These are phyloP conservation scores for Ameiurus melas DNA, from an alignment of 2,113 vertebrate genomes.

Conservation along the genomic window DNA sequence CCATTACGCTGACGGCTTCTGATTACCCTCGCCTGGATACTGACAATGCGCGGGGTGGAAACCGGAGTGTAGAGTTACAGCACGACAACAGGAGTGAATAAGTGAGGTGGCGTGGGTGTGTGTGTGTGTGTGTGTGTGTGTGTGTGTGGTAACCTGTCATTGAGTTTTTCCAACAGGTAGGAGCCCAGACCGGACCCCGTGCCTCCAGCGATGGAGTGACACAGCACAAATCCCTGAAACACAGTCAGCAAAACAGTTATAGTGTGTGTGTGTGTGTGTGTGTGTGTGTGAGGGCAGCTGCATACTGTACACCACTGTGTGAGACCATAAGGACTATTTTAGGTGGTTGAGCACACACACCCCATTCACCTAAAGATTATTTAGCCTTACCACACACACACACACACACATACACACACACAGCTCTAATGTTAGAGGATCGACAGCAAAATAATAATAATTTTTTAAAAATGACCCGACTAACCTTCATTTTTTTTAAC, in stretches of 20 bases:
- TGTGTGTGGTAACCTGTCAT: conserved; percentile 83
- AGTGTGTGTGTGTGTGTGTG: background rate
- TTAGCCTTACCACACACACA: conserved; percentile 15
- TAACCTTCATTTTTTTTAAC: no score
- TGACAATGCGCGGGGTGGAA: conserved; percentile 32
- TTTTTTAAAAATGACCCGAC: conserved; percentile 22
- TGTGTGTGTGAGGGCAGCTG: background rate
- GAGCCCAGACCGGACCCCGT: conserved; percentile 95
- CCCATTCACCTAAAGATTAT: conserved; percentile 53
- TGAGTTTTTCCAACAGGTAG: conserved; percentile 94
- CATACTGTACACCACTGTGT: background rate
- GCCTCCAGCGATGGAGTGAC: conserved; percentile 96
- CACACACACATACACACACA: conserved; percentile 18
- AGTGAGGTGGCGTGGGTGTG: background rate
- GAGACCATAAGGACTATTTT: conserved; percentile 21
- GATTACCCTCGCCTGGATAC: conserved; percentile 15
- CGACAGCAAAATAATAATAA: conserved; percentile 49
- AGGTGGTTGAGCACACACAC: conserved; percentile 60
- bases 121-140: conserved; percentile 24
- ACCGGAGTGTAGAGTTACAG: background rate
- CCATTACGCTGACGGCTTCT: conserved; percentile 23
- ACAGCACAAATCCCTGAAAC: conserved; percentile 92
- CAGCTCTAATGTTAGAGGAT: conserved; percentile 64
- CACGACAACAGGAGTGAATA: conserved; percentile 6
- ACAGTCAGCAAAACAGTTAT: conserved; percentile 16